Evolutionary conservation across 2,888 invertebrate genomes (phyloP), one percentile per base, ranked within the genome.

Genomic region (Halictus ligatus): DNA sequence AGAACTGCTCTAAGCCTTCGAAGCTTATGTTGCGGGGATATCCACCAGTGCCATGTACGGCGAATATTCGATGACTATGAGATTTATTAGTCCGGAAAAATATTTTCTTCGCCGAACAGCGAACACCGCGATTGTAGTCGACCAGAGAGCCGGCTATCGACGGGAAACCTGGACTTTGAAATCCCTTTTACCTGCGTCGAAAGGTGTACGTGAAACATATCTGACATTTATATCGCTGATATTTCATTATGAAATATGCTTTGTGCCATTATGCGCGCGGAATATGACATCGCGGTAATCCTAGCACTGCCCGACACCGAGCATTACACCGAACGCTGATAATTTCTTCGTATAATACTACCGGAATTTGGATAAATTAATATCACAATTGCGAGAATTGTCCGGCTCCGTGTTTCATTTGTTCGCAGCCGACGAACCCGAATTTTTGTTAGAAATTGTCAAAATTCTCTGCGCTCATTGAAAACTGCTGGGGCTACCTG

Each of bases 141-240:
- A 29, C 35, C 4, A 35, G 67, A 21, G 18, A 40, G 67, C 10
- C 40, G 40, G 18, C 35, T 69, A 69, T 69, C 35, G 18, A 69
- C 67, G 35, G 7, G 35, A 69, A 35, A 35, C 67, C 35, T 15
- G 64, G 64, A 64, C 64, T 64, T 29, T 15, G 64, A 35, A 18
- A 69, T 29, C 35, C 67, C 21, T 21, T 29, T 69, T 69, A 35
- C 67, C 67, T 35, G 35, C 21, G 67, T 35, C 35, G 35, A 69
- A 69, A 69, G 67, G 64, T 29, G 64, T 29, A 64, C 7, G 29
- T 64, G 64, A 29, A 29, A 64, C 64, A 29, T 64, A 64, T 25
- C 64, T 64, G 64, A 64, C 64, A 64, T 64, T 64, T 64, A 64
- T 64, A 15, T 64, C 64, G 64, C 29, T 64, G 29, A 64, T 64